Evolutionary conservation across 2,888 invertebrate genomes (phyloP).

Genomic region (Autographa gamma): DNA sequence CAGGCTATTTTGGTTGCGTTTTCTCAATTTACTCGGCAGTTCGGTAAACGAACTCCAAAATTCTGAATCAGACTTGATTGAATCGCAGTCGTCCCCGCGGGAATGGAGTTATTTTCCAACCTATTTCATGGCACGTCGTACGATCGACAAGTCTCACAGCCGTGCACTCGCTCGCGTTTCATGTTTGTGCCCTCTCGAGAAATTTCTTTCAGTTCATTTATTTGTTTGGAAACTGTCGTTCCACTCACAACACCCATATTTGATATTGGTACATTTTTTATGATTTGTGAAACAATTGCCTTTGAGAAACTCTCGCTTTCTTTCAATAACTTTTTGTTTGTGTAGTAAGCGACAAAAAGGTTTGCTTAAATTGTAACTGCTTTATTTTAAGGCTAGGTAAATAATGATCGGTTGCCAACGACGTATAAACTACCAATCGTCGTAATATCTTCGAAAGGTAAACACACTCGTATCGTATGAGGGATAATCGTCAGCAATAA

Average conservation of each 20-base stretch:
- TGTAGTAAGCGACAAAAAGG: constrained; percentile 10
- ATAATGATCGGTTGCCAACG: background rate
- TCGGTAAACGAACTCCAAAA: constrained; percentile 87
- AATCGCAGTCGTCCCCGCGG: constrained; percentile 85
- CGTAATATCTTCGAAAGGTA: constrained; percentile 56
- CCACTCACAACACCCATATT: constrained; percentile 73
- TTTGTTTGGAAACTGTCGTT: constrained; percentile 81
- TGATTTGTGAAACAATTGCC: constrained; percentile 66
- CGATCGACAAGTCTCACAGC: constrained; percentile 67
- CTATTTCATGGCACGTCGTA: constrained; percentile 82
- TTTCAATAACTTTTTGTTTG: constrained; percentile 28
- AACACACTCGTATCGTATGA: constrained; percentile 58
- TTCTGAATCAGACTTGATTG: constrained; percentile 87
- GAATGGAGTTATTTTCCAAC: constrained; percentile 86
- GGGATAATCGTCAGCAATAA: constrained; percentile 75
- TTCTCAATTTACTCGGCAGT: constrained; percentile 74
- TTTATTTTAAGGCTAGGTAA: background rate
- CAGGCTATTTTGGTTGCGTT: constrained; percentile 75
- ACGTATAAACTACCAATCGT: constrained; percentile 23
- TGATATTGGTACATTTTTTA: constrained; percentile 69
- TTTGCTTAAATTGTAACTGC: constrained; percentile 18
- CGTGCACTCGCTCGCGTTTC: constrained; percentile 71
- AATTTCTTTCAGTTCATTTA: constrained; percentile 86
- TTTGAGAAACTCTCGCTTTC: constrained; percentile 47
- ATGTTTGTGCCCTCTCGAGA: constrained; percentile 83